A percentile compares a stretch with the other conserved stretches of the same genome.
phyloP scores from a whole-genome alignment of 2,888 invertebrate species.

The Calliopum simillimum region DNA sequence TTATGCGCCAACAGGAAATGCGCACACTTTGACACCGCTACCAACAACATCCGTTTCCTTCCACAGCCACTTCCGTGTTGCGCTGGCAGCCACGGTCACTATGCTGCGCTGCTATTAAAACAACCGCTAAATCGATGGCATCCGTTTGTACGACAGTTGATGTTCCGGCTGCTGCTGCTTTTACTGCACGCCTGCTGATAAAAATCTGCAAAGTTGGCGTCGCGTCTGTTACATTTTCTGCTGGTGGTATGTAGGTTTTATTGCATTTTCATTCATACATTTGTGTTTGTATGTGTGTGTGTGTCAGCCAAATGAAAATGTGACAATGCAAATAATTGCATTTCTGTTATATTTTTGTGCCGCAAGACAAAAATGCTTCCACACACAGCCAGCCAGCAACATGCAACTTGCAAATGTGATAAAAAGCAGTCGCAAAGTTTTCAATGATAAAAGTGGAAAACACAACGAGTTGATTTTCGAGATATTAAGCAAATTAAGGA shows the following conservation, averaged over 20 bases:
- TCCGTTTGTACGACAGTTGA: background rate
- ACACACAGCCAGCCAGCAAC: background rate
- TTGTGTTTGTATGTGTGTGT: background rate
- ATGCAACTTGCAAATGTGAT: background rate
- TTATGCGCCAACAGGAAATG: slow-evolving; percentile 3
- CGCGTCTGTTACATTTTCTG: background rate
- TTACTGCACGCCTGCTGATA: background rate
- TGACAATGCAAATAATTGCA: slow-evolving; percentile 3
- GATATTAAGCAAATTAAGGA: too few relatives aligned
- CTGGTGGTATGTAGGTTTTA: background rate
- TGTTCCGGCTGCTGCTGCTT: background rate
- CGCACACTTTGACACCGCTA: background rate
- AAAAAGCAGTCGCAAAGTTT: too few relatives aligned
- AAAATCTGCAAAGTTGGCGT: slow-evolving; percentile 4
- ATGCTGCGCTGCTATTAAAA: background rate
- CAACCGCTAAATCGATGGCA: background rate
- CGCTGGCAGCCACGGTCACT: background rate
- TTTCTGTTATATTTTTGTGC: background rate
- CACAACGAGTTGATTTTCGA: too few relatives aligned
- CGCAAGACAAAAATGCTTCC: slow-evolving; percentile 1
- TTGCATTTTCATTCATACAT: too few relatives aligned
- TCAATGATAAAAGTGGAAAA: too few relatives aligned
- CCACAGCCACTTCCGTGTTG: slow-evolving; percentile 7
- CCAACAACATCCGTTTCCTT: background rate
- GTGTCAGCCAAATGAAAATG: background rate